Percentiles rank a stretch among this genome's conserved stretches.
These are phyloP conservation scores for Drosophila affinis DNA, from an alignment of 2,888 invertebrate genomes.

Conservation along the genomic window DNA sequence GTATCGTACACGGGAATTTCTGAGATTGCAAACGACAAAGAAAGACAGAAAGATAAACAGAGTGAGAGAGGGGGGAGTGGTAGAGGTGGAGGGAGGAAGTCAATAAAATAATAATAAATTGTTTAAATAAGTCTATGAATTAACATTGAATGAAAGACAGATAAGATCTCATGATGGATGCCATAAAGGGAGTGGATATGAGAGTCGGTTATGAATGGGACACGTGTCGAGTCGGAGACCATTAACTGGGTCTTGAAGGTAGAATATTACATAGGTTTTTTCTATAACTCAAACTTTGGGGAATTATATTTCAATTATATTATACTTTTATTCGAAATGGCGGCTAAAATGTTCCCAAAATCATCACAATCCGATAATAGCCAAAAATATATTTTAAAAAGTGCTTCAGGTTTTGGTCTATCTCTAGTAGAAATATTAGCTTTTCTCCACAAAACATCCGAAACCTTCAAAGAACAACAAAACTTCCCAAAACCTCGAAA, in stretches of 20 bases:
- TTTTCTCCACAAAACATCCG: too few relatives aligned
- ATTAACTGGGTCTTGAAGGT: background rate
- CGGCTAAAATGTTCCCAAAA: too few relatives aligned
- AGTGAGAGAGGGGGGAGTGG: background rate
- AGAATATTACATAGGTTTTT: background rate
- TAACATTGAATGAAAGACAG: background rate
- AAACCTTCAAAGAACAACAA: background rate
- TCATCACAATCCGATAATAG: too few relatives aligned
- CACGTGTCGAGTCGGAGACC: background rate
- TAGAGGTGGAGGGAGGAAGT: background rate
- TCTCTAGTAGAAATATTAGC: too few relatives aligned
- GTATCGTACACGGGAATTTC: constrained; percentile 1
- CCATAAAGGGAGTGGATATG: background rate
- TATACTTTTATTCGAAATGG: too few relatives aligned
- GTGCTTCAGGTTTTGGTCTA: too few relatives aligned
- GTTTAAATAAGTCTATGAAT: background rate
- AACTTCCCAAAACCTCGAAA: background rate
- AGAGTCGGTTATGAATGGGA: background rate
- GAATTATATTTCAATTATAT: too few relatives aligned
- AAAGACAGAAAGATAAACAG: background rate
- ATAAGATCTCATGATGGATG: background rate
- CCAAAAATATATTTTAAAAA: too few relatives aligned
- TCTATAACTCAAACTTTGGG: too few relatives aligned
- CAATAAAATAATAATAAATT: background rate
- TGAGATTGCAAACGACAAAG: constrained; percentile 3